These are phyloP conservation scores for Lasioglossum marginatum DNA, from an alignment of 2,888 invertebrate genomes.

Conservation along the genomic window DNA sequence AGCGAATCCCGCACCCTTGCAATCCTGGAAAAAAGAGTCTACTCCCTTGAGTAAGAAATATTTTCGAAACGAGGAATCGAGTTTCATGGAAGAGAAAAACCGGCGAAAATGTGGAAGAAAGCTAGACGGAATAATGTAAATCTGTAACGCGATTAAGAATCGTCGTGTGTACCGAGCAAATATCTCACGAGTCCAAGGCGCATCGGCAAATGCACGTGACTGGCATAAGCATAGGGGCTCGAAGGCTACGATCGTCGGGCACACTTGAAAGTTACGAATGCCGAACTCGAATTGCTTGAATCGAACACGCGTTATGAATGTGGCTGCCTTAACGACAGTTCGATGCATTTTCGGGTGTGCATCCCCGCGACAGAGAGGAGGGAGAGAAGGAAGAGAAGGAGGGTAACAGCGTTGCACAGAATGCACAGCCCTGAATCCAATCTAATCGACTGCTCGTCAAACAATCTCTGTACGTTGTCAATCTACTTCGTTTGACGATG, in stretches of 20 bases:
- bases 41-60: no score
- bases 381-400: neutral
- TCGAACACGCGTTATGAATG: constrained; percentile 59
- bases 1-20: no score
- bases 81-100: neutral
- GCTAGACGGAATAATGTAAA: neutral
- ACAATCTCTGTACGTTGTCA: constrained; percentile 67
- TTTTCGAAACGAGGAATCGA: neutral
- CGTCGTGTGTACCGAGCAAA: constrained; percentile 10
- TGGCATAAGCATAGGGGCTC: constrained; percentile 31
- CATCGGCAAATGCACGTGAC: constrained; percentile 25
- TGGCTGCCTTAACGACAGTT: constrained; percentile 45
- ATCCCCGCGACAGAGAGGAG: neutral
- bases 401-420: constrained; percentile 12
- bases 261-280: constrained; percentile 44
- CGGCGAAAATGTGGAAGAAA: neutral
- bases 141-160: constrained; percentile 30
- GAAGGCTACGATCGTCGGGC: constrained; percentile 23
- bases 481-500: constrained; percentile 57
- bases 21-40: no score
- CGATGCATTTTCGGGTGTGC: constrained; percentile 56
- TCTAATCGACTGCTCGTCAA: constrained; percentile 68
- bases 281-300: constrained; percentile 67
- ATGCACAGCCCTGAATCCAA: constrained; percentile 51
- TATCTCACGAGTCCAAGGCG: constrained; percentile 19